These are phyloP conservation scores for Camelus dromedarius DNA, from an alignment of 2,113 vertebrate species.

Conservation along the genomic window DNA sequence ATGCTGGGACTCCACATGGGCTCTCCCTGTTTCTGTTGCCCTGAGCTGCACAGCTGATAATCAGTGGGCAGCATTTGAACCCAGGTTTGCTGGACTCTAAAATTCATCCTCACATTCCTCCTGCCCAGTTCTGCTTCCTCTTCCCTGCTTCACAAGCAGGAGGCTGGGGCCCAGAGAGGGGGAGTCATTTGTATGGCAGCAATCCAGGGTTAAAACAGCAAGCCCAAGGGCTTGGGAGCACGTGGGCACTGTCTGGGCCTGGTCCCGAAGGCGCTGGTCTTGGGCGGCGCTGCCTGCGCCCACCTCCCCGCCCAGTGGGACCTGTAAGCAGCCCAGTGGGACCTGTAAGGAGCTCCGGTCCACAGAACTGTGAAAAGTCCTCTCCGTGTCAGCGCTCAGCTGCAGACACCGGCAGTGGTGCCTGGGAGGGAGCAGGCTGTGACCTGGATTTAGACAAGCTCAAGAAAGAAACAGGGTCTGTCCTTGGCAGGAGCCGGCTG, in stretches of 20 bases:
- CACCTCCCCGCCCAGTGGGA: not conserved
- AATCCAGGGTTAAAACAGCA: not conserved
- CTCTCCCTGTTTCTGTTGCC: not conserved
- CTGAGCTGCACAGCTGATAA: not conserved
- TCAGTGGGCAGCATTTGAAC: not conserved
- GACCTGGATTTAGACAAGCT: not conserved
- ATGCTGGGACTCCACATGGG: not conserved
- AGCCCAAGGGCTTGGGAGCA: not conserved
- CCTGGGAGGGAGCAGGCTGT: not conserved
- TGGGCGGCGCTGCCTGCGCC: not conserved
- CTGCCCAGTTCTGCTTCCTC: not conserved
- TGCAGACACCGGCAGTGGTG: not conserved
- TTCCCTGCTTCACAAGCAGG: not conserved
- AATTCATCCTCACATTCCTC: not conserved
- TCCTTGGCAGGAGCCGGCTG: not conserved
- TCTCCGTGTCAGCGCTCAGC: not conserved
- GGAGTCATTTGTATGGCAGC: not conserved
- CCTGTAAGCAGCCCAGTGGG: not conserved
- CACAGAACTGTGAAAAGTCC: not conserved
- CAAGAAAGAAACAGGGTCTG: not conserved
- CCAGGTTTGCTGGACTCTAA: not conserved
- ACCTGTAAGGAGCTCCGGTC: not conserved
- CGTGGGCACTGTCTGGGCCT: not conserved
- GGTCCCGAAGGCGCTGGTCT: not conserved
- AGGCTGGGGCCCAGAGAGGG: not conserved